A percentile compares a stretch with the other conserved stretches of the same genome.
Conservation (phyloP, 2,888 invertebrate species). For the Leptura quadrifasciata region DNA sequence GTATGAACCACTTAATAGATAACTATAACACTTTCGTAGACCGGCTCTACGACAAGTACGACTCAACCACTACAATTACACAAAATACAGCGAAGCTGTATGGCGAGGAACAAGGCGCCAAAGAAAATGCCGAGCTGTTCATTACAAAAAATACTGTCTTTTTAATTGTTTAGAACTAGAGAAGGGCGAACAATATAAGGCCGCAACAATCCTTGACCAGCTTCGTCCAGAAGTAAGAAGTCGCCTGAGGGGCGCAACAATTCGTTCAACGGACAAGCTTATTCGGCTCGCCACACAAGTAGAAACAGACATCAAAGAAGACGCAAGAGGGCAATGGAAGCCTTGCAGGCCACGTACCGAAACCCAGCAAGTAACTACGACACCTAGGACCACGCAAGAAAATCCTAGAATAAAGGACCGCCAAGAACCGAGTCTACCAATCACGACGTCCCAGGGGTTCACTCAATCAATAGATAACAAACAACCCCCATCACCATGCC, state of each 20-base stretch:
- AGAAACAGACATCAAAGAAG: background rate
- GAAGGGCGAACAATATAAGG: background rate
- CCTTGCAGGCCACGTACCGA: too few species aligned
- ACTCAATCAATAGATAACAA: too few species aligned
- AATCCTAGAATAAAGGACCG: too few species aligned
- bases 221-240: background rate
- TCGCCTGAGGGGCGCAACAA: background rate
- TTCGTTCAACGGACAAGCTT: background rate
- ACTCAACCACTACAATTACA: background rate
- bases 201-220: too few species aligned
- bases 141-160: background rate
- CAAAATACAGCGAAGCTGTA: background rate
- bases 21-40: too few species aligned
- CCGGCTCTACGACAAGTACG: background rate
- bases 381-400: too few species aligned
- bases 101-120: background rate
- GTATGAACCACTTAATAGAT: background rate
- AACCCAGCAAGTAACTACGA: too few species aligned
- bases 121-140: background rate
- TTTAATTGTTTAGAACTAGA: background rate
- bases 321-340: too few species aligned
- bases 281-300: background rate
- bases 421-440: too few species aligned
- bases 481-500: too few species aligned
- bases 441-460: too few species aligned